These are phyloP conservation scores for Tragopan temminckii DNA, from an alignment of 2,797 vertebrate genomes.

Conservation along the genomic window DNA sequence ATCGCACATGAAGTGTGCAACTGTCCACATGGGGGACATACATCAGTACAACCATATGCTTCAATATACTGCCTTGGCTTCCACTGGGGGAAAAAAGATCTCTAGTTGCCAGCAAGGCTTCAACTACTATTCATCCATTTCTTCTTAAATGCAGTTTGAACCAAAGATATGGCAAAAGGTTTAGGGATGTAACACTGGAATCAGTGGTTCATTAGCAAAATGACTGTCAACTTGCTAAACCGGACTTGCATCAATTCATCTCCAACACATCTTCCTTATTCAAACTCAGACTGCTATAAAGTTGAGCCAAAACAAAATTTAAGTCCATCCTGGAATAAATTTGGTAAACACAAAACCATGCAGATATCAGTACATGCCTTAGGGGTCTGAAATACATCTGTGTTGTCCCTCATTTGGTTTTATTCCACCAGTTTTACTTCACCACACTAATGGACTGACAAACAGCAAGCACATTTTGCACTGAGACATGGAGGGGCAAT, in stretches of 20 bases:
- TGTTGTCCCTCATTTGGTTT: neutral
- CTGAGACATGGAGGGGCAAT: neutral
- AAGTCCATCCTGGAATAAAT: neutral
- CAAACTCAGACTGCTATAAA: neutral
- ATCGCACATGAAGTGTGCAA: neutral
- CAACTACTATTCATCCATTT: neutral
- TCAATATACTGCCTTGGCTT: neutral
- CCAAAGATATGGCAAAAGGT: neutral
- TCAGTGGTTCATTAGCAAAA: neutral
- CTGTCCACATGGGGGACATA: accelerated
- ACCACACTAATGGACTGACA: neutral
- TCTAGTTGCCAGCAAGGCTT: neutral
- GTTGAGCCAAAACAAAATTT: neutral
- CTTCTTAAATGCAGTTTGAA: neutral
- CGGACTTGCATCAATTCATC: neutral
- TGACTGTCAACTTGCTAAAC: neutral
- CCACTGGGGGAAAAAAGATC: neutral
- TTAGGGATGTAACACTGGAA: neutral
- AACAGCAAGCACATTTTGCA: neutral
- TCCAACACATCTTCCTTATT: neutral
- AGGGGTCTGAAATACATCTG: slow-evolving; percentile 23
- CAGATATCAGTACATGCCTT: neutral
- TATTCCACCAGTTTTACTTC: slow-evolving; percentile 28
- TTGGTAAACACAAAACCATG: neutral
- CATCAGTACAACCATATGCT: neutral